These are phyloP conservation scores for Myiagra hebetior DNA, from an alignment of 2,113 vertebrate genomes.

Conservation along the genomic window DNA sequence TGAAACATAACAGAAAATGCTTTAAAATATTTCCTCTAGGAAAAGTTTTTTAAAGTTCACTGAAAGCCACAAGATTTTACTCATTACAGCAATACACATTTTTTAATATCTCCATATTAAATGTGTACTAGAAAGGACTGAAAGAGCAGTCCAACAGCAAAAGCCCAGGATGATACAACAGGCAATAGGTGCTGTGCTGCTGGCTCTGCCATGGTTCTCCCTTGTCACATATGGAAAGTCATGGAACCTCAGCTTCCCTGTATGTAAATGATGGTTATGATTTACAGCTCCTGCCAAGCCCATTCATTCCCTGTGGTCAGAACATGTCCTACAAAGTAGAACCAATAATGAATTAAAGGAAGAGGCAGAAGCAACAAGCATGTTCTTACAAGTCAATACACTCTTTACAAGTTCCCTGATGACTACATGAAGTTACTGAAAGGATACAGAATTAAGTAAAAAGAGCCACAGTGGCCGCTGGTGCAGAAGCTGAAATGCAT, in stretches of 20 bases:
- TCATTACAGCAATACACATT: rapidly evolving
- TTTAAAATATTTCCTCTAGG: not conserved
- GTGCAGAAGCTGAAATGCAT: not conserved
- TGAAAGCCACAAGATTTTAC: not conserved
- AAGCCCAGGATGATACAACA: not conserved
- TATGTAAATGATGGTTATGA: not conserved
- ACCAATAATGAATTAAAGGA: slow-evolving; percentile 7
- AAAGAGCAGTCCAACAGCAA: not conserved
- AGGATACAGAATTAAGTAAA: not conserved
- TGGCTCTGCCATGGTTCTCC: not conserved
- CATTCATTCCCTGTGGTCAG: not conserved
- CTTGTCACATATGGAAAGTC: not conserved
- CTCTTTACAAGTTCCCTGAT: slow-evolving; percentile 28
- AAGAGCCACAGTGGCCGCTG: not conserved
- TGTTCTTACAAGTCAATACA: not conserved
- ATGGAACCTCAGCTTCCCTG: not conserved
- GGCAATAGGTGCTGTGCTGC: not conserved
- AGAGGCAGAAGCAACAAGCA: not conserved
- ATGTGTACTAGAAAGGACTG: not conserved
- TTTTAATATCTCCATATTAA: not conserved
- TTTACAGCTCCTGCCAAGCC: not conserved
- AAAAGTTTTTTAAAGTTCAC: not conserved
- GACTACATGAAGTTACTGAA: slow-evolving; percentile 17
- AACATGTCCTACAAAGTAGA: not conserved
- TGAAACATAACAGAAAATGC: not conserved